Conservation (phyloP, 2,888 invertebrate species). For the Mongoloraphidia duomilia region DNA sequence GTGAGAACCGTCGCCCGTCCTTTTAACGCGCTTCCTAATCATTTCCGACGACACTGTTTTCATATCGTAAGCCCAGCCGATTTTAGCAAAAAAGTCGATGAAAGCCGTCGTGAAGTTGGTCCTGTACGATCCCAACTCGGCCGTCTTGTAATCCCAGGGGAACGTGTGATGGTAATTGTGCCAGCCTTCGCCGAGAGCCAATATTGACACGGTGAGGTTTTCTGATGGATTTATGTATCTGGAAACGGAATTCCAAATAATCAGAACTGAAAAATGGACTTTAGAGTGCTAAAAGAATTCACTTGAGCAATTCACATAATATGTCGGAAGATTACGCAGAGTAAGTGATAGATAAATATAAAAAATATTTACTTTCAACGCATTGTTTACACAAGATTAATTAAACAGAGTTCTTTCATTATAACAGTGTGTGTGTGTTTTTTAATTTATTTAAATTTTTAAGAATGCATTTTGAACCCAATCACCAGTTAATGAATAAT, state of each 20-base stretch:
- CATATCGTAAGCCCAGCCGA: slow-evolving; percentile 73
- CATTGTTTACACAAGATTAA: too few species aligned
- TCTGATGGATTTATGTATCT: slow-evolving; percentile 67
- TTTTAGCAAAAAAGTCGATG: slow-evolving; percentile 23
- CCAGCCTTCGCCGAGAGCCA: slow-evolving; percentile 79
- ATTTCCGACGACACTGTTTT: slow-evolving; percentile 61
- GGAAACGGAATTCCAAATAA: slow-evolving; percentile 13
- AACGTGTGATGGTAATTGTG: slow-evolving; percentile 91
- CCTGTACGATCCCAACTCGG: slow-evolving; percentile 52
- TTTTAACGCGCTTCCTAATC: slow-evolving; percentile 48
- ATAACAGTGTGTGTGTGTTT: too few species aligned
- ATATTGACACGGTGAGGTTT: slow-evolving; percentile 54
- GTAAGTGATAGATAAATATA: too few species aligned
- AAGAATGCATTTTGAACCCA: too few species aligned
- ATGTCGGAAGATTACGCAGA: too few species aligned
- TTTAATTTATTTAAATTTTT: too few species aligned
- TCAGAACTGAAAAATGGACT: slow-evolving; percentile 7
- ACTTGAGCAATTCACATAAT: too few species aligned
- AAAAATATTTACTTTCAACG: too few species aligned
- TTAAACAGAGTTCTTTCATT: too few species aligned
- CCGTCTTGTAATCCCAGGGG: slow-evolving; percentile 86
- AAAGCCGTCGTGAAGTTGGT: slow-evolving; percentile 23
- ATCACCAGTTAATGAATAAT: too few species aligned
- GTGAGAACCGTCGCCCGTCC: slow-evolving; percentile 63
- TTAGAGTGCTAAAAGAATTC: too few species aligned